Evolutionary conservation across 2,113 vertebrate genomes (phyloP), one percentile per base, ranked within the genome.

Genomic region (Hassar affinis): DNA sequence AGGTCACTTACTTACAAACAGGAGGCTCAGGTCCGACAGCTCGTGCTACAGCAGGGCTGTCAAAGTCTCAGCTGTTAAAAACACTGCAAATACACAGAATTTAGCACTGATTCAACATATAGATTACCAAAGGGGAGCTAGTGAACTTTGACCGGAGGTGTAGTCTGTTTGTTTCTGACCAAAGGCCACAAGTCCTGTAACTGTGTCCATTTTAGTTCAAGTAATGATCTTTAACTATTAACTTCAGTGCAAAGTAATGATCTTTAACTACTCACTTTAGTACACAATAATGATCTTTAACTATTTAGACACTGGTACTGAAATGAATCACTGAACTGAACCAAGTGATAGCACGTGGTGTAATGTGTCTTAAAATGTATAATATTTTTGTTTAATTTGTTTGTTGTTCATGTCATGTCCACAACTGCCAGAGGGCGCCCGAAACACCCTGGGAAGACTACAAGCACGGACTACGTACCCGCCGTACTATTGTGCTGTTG

Each of bases 131-230:
- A 52, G 7, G 47, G 54, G 22, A 72, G 18, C 33, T 71, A 45
- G 20, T 90, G 89, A 92, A 93, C 92, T 92, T 93, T 87, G 89
- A 92, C 90, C 90, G 33, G 15, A 69, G 56, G 0, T 22, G 81
- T 54, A n/a, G 25, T 47, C 38, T 69, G 17, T 35, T 91, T 59
- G 85, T 88, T 92, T 93, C 88, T 86, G 89, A 91, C 88, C 89
- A 82, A 71, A 85, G 69, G 66, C 62, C 62, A 64, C 68, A 66
- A 62, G 66, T 84, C 89, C 86, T 85, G 2, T 18, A 47, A 6
- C 81, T 18, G 22, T 1, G n/a, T 51, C n/a, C 49, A 54, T 52
- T 52, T 54, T 22, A 22, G 51, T 42, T 42, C 38, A 42, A 42
- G 38, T 42, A 42, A 42, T 42, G 6, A 42, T 42, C 38, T 42